phyloP scores from a whole-genome alignment of 2,888 invertebrate species.

The Drosophila histrio region DNA sequence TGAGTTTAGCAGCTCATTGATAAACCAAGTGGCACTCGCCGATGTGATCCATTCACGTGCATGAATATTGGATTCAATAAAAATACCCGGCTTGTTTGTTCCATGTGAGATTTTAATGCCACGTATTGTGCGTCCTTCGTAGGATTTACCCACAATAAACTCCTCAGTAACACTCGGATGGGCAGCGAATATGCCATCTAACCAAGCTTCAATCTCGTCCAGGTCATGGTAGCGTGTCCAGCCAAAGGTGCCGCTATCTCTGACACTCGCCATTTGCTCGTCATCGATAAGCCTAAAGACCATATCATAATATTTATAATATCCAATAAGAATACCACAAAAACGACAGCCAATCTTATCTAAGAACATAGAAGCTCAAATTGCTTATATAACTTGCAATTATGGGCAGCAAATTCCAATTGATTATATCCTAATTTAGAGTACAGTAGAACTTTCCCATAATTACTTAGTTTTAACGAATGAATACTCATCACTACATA shows the following conservation, averaged over 20 bases:
- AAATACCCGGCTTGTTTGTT: conserved; percentile 85
- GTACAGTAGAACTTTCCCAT: too few relatives aligned
- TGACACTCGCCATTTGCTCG: conserved; percentile 76
- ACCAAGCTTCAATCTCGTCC: conserved; percentile 87
- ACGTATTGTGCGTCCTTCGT: conserved; percentile 86
- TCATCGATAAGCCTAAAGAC: conserved; percentile 85
- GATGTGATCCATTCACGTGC: conserved; percentile 91
- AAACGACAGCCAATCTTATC: conserved; percentile 13
- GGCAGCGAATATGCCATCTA: conserved; percentile 84
- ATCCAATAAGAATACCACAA: conserved; percentile 4
- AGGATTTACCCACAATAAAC: conserved; percentile 85
- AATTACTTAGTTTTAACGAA: too few relatives aligned
- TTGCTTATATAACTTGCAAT: neutral
- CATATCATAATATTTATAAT: conserved; percentile 37
- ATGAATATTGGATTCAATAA: conserved; percentile 88
- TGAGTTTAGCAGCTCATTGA: conserved; percentile 89
- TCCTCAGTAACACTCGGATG: conserved; percentile 83
- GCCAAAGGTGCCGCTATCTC: conserved; percentile 82
- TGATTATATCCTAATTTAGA: too few relatives aligned
- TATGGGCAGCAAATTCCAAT: neutral
- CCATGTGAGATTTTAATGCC: conserved; percentile 85
- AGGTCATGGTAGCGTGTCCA: conserved; percentile 87
- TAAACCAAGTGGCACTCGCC: conserved; percentile 88
- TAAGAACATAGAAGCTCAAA: too few relatives aligned
- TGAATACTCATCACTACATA: too few relatives aligned